Percentiles rank a stretch among this genome's conserved stretches.
Evolutionary conservation across 2,113 vertebrate genomes (phyloP).

Genomic region (Cyprinodon brontotheroides): DNA sequence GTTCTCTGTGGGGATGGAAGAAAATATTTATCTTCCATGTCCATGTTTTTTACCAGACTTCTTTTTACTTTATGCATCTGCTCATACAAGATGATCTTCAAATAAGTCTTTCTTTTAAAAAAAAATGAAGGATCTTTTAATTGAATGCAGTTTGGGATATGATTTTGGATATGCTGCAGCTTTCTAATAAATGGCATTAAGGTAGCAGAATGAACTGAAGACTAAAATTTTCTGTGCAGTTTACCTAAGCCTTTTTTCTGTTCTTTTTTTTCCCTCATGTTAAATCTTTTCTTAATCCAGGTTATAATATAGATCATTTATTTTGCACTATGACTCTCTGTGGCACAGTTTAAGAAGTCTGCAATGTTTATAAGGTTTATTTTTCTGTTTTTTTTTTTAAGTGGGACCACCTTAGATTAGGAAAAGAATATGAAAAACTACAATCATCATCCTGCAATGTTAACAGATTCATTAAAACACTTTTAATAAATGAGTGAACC

Average conservation of each 20-base stretch:
- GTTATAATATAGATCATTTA: neutral
- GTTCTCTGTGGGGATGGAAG: no score
- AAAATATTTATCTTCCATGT: no score
- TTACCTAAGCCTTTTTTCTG: neutral
- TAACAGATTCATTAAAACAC: no score
- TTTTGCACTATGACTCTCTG: neutral
- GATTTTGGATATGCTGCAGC: no score
- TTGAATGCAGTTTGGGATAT: neutral
- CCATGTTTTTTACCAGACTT: no score
- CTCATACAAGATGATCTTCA: neutral
- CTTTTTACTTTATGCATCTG: neutral
- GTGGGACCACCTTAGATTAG: no score
- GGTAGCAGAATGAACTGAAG: neutral
- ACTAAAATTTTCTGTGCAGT: neutral
- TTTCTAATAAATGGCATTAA: neutral
- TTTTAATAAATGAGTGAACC: no score
- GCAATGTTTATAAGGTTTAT: no score
- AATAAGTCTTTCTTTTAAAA: neutral
- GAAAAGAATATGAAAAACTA: neutral
- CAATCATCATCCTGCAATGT: neutral
- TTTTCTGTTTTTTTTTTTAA: no score
- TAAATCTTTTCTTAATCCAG: neutral
- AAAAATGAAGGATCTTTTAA: no score
- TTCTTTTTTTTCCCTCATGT: neutral
- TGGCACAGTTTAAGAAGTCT: neutral